Percentiles rank a stretch among this genome's conserved stretches.
Evolutionary conservation across 2,113 vertebrate genomes (phyloP).

Genomic region (Butastur rufipennis): DNA sequence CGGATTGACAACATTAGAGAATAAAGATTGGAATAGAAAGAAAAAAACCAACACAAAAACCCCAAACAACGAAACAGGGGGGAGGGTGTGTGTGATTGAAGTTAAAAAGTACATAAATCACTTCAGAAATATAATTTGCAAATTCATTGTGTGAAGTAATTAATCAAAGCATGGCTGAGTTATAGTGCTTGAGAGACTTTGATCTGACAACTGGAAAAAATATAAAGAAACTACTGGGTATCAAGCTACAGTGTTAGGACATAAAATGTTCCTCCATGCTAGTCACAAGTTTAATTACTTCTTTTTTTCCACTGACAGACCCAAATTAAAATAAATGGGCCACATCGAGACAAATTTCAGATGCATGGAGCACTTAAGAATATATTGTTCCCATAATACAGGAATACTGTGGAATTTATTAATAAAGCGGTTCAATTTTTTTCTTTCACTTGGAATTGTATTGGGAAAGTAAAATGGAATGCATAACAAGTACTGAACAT

Average conservation of each 20-base stretch:
- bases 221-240: constrained; percentile 45
- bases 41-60: background rate
- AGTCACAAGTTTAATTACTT: constrained; percentile 78
- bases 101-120: constrained; percentile 62
- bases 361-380: constrained; percentile 57
- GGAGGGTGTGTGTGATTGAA: background rate
- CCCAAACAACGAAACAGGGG: background rate
- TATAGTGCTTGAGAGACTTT: constrained; percentile 67
- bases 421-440: constrained; percentile 1
- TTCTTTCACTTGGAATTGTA: background rate
- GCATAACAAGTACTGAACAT: background rate
- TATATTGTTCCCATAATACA: constrained; percentile 58
- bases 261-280: constrained; percentile 66
- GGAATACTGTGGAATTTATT: constrained; percentile 22
- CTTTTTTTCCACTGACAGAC: constrained; percentile 68
- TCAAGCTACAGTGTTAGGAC: constrained; percentile 36
- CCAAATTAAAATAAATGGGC: constrained; percentile 80
- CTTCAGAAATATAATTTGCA: constrained; percentile 68
- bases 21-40: background rate
- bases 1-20: background rate
- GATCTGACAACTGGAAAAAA: constrained; percentile 75
- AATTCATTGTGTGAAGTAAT: constrained; percentile 71
- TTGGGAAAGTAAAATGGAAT: background rate
- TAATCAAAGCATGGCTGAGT: constrained; percentile 71
- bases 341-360: constrained; percentile 70